phyloP scores from a whole-genome alignment of 2,888 invertebrate species.

The Caenorhabditis auriculariae region DNA sequence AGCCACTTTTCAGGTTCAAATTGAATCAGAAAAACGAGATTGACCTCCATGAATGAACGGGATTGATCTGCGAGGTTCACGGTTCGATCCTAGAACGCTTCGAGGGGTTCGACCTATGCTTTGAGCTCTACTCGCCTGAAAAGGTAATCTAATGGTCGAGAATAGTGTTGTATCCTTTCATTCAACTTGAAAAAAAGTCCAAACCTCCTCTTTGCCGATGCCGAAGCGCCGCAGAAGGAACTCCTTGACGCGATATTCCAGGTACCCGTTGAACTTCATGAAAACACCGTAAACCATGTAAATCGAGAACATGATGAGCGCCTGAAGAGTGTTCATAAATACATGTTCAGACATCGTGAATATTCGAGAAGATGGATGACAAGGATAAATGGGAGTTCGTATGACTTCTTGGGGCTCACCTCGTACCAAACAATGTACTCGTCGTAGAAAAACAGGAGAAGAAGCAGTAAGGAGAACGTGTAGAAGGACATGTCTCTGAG shows the following conservation, averaged over 20 bases:
- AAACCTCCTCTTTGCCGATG: conserved; percentile 17
- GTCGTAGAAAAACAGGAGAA: conserved; percentile 51
- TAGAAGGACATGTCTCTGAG: conserved; percentile 56
- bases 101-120: conserved; percentile 13
- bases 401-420: too few species aligned
- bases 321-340: conserved; percentile 24
- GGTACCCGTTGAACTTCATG: conserved; percentile 58
- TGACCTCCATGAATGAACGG: conserved; percentile 33
- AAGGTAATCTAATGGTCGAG: too few species aligned
- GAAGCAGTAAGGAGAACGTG: conserved; percentile 46
- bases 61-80: conserved; percentile 23
- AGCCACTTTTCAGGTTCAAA: too few species aligned
- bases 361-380: background rate
- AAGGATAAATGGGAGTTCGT: too few species aligned
- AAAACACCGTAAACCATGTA: conserved; percentile 58
- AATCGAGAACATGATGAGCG: conserved; percentile 48
- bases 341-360: background rate
- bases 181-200: conserved; percentile 2
- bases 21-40: background rate
- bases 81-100: conserved; percentile 2
- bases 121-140: too few species aligned
- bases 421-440: conserved; percentile 52
- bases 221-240: conserved; percentile 19
- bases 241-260: conserved; percentile 45
- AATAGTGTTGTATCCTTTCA: too few species aligned